Evolutionary conservation across 2,797 vertebrate species (phyloP).

Genomic region (Neosilurus hyrtlii): DNA sequence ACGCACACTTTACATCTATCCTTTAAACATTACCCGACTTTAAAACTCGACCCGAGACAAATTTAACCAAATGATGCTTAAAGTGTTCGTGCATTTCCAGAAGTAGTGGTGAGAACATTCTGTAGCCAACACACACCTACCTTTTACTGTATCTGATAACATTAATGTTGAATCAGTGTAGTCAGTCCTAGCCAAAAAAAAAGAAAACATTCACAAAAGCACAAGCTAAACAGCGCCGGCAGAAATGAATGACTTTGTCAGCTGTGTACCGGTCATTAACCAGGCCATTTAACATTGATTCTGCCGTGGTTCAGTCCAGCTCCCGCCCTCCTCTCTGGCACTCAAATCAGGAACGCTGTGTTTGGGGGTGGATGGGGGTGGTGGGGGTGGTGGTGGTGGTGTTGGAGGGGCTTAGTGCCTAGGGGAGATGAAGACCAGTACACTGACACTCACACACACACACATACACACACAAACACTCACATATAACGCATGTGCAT

Average conservation of each 20-base stretch:
- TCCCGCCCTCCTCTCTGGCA: slow-evolving; percentile 50
- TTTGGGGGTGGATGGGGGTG: neutral
- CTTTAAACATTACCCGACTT: neutral
- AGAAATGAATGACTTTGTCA: slow-evolving; percentile 75
- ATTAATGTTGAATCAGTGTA: neutral
- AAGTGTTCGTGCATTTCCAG: neutral
- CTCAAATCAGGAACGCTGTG: slow-evolving; percentile 25
- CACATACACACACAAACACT: slow-evolving; percentile 5
- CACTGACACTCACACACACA: neutral
- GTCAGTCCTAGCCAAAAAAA: slow-evolving; percentile 25
- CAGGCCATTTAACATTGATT: slow-evolving; percentile 76
- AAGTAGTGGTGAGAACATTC: too few relatives aligned
- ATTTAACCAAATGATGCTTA: neutral
- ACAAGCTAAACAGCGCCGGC: slow-evolving; percentile 59
- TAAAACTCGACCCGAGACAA: neutral
- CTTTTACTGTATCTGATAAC: neutral
- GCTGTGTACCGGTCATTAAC: slow-evolving; percentile 67
- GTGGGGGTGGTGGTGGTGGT: too few relatives aligned
- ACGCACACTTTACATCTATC: neutral
- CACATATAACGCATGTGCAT: neutral
- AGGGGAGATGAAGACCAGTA: slow-evolving; percentile 22
- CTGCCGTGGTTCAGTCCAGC: slow-evolving; percentile 63
- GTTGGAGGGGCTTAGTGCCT: neutral
- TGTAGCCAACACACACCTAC: neutral
- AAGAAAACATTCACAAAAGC: slow-evolving; percentile 15